These are phyloP conservation scores for Cepphus grylle DNA, from an alignment of 2,113 vertebrate genomes.

Conservation along the genomic window DNA sequence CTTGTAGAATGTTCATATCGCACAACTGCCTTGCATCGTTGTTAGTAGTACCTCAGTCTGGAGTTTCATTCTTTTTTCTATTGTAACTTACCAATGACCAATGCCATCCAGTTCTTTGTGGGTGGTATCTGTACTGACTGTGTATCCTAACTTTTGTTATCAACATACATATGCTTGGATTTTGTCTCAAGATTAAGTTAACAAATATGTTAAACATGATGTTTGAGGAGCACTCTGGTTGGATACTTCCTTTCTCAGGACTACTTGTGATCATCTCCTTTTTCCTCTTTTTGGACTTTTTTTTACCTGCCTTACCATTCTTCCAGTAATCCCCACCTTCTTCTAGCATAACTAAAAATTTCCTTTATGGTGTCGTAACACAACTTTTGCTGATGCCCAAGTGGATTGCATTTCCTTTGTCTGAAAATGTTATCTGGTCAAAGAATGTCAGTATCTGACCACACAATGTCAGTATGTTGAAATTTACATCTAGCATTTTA, in stretches of 20 bases:
- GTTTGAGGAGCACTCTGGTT: background rate
- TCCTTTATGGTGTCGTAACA: background rate
- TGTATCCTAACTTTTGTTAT: accelerated
- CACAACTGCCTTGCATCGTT: background rate
- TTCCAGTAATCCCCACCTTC: background rate
- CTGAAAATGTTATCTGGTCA: background rate
- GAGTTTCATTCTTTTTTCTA: background rate
- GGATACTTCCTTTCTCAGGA: background rate
- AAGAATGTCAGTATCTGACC: background rate
- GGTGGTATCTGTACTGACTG: background rate
- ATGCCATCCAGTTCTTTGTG: background rate
- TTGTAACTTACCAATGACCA: background rate
- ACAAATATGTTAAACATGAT: background rate
- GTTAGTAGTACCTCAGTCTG: background rate
- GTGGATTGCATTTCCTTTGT: background rate
- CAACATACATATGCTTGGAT: background rate
- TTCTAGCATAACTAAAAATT: background rate
- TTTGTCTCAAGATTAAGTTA: background rate
- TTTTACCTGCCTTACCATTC: background rate
- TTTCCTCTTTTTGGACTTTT: background rate
- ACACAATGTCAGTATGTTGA: background rate
- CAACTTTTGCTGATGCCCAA: background rate
- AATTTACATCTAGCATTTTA: background rate
- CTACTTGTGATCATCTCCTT: background rate
- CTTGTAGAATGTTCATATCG: background rate